A percentile compares a stretch with the other conserved stretches of the same genome.
These are phyloP conservation scores for Caradrina kadenii DNA, from an alignment of 2,888 invertebrate genomes.

Conservation along the genomic window DNA sequence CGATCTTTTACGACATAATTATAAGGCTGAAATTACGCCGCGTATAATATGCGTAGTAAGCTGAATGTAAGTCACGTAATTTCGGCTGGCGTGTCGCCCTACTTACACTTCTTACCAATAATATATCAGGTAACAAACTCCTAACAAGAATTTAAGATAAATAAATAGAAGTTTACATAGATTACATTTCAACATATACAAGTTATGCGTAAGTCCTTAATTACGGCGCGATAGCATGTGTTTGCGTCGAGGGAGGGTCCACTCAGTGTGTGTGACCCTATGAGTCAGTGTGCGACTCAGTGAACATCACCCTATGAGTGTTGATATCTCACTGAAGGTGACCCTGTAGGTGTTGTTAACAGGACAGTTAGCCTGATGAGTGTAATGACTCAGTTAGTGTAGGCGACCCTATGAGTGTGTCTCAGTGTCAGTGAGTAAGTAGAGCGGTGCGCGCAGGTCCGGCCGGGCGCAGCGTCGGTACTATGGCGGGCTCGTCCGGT, in stretches of 20 bases:
- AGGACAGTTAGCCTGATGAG: neutral
- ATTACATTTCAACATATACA: constrained; percentile 52
- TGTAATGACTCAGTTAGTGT: constrained; percentile 8
- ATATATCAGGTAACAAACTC: constrained; percentile 66
- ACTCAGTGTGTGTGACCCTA: constrained; percentile 1
- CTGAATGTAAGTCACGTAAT: neutral
- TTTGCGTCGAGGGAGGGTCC: neutral
- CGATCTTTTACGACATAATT: too few relatives aligned
- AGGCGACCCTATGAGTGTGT: neutral
- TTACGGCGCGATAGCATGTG: constrained; percentile 1
- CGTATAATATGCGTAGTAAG: neutral
- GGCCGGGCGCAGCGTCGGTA: constrained; percentile 82
- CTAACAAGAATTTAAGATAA: constrained; percentile 53
- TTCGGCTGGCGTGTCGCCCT: neutral
- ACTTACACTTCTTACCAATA: constrained; percentile 35
- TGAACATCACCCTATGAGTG: neutral
- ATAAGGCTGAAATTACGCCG: neutral
- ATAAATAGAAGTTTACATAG: constrained; percentile 64
- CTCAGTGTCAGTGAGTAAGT: constrained; percentile 72
- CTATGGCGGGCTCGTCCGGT: constrained; percentile 82
- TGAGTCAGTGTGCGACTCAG: too few relatives aligned
- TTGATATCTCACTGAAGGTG: neutral
- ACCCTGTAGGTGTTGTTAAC: neutral
- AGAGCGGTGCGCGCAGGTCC: constrained; percentile 78
- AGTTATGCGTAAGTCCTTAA: constrained; percentile 32